These are phyloP conservation scores for Diploptera punctata DNA, from an alignment of 2,888 invertebrate species.

Conservation along the genomic window DNA sequence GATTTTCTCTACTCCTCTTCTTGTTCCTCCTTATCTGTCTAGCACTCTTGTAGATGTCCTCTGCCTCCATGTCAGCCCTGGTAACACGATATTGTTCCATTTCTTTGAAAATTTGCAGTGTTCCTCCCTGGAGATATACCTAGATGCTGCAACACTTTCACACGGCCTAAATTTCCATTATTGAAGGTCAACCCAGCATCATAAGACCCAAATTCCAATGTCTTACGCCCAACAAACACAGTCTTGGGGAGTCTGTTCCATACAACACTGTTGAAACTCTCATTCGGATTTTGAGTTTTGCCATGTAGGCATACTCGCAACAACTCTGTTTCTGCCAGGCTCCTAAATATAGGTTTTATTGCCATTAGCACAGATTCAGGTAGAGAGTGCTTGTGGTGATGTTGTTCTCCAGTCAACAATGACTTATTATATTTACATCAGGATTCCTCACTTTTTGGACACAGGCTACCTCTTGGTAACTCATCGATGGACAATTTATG, in stretches of 20 bases:
- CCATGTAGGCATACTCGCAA: background rate
- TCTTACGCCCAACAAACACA: background rate
- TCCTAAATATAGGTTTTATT: too few relatives aligned
- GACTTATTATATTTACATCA: background rate
- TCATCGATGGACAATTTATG: conserved; percentile 35
- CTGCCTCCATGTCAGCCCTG: background rate
- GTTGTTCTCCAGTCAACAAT: background rate
- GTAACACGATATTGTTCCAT: background rate
- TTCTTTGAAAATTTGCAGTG: background rate
- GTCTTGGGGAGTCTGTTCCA: too few relatives aligned
- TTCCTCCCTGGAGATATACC: too few relatives aligned
- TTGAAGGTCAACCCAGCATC: background rate
- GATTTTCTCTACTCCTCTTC: background rate
- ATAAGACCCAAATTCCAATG: background rate
- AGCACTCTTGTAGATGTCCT: too few relatives aligned
- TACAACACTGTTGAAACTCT: too few relatives aligned
- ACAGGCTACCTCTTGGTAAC: conserved; percentile 32
- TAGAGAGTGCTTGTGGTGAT: too few relatives aligned
- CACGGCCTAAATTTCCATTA: background rate
- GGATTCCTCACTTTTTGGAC: conserved; percentile 22
- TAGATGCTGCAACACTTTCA: background rate
- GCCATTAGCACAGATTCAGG: too few relatives aligned
- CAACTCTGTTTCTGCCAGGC: conserved; percentile 1
- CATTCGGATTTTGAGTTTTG: too few relatives aligned
- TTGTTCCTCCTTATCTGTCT: background rate